Evolutionary conservation across 1,140 invertebrate species (phyloP).

Genomic region (Eurosta solidaginis): DNA sequence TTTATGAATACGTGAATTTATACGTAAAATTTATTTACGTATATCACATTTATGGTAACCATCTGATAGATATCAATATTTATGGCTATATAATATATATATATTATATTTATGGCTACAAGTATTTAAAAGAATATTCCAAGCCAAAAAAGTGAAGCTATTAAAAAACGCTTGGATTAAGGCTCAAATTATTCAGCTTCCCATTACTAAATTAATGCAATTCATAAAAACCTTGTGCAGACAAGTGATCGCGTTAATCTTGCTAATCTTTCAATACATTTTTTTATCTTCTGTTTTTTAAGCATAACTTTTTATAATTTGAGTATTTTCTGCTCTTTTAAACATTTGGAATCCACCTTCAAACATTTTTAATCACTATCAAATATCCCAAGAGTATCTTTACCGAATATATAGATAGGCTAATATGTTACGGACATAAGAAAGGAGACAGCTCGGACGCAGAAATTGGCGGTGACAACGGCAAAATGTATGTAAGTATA

Average conservation of each 20-base stretch:
- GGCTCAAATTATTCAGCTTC: background rate
- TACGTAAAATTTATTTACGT: no score
- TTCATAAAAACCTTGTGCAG: background rate
- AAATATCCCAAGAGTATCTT: slow-evolving; percentile 5
- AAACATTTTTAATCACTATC: slow-evolving; percentile 18
- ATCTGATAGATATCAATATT: no score
- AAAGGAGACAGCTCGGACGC: background rate
- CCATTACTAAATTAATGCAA: background rate
- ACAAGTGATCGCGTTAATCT: background rate
- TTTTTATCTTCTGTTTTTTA: background rate
- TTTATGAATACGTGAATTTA: no score
- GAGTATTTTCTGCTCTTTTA: slow-evolving; percentile 5
- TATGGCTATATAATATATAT: no score
- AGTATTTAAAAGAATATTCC: no score
- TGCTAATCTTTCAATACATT: background rate
- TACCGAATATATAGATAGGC: background rate
- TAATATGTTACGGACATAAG: background rate
- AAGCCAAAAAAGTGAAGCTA: no score
- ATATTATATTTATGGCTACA: no score
- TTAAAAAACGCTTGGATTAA: background rate
- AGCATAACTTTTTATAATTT: slow-evolving; percentile 4
- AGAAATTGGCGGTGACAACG: no score
- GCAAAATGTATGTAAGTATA: background rate
- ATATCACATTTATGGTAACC: no score
- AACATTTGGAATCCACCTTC: slow-evolving; percentile 10